Conservation (phyloP, 1,140 invertebrate species). For the Triops cancriformis region DNA sequence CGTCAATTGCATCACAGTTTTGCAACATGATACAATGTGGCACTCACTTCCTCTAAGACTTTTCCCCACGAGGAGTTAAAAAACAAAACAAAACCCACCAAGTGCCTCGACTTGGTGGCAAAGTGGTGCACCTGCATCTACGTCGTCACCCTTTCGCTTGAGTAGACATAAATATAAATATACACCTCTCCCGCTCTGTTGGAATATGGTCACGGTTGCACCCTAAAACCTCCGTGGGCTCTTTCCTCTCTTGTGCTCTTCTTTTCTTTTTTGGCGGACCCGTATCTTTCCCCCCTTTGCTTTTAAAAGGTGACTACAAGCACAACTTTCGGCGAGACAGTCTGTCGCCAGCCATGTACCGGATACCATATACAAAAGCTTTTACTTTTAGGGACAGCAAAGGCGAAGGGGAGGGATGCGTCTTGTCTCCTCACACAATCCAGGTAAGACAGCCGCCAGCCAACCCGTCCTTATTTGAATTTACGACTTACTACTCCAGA, state of each 20-base stretch:
- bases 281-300: not conserved
- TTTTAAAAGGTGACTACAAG: constrained; percentile 14
- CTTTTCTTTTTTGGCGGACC: not conserved
- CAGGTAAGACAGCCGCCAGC: constrained; percentile 8
- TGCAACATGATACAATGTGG: too few relatives aligned
- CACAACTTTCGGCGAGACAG: not conserved
- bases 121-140: constrained; percentile 5
- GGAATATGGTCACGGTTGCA: not conserved
- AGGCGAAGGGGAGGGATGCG: not conserved
- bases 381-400: not conserved
- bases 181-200: not conserved
- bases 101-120: not conserved
- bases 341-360: constrained; percentile 8
- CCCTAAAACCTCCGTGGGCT: not conserved
- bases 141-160: not conserved
- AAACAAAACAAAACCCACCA: not conserved
- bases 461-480: not conserved
- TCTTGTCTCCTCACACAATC: not conserved
- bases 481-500: not conserved
- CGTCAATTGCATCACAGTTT: too few relatives aligned
- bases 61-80: not conserved
- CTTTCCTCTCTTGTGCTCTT: not conserved
- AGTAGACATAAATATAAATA: constrained; percentile 3
- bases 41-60: too few relatives aligned
- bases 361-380: not conserved